Conservation (phyloP, 1,140 invertebrate species). For the Caenorhabditis latens region DNA sequence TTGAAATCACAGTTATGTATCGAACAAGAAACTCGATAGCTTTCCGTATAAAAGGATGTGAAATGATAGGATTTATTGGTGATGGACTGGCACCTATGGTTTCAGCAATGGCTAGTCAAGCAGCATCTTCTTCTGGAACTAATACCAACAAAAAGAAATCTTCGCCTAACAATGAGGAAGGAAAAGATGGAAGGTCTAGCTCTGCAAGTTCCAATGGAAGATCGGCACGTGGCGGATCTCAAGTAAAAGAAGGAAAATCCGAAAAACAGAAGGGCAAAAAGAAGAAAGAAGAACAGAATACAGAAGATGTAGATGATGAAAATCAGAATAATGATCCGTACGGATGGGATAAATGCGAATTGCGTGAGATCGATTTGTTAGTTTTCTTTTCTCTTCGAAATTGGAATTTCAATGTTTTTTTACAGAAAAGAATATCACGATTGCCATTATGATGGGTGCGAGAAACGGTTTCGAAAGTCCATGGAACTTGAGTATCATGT, state of each 20-base stretch:
- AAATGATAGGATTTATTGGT: constrained; percentile 21
- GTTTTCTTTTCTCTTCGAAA: neutral
- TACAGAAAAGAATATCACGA: constrained; percentile 20
- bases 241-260: neutral
- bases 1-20: constrained; percentile 14
- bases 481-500: constrained; percentile 25
- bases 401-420: neutral
- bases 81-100: constrained; percentile 10
- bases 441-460: constrained; percentile 33
- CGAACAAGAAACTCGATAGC: constrained; percentile 4
- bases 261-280: constrained; percentile 5
- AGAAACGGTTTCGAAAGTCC: constrained; percentile 13
- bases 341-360: constrained; percentile 1
- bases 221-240: neutral
- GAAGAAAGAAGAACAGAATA: constrained; percentile 8
- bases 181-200: constrained; percentile 27
- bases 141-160: constrained; percentile 22
- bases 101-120: neutral
- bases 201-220: constrained; percentile 29
- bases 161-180: neutral
- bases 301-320: constrained; percentile 20
- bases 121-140: neutral
- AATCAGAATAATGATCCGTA: constrained; percentile 12
- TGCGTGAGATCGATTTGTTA: constrained; percentile 11
- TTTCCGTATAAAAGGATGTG: constrained; percentile 35